Conservation (phyloP, 2,113 vertebrate species). For the Mesoclemmys tuberculata region DNA sequence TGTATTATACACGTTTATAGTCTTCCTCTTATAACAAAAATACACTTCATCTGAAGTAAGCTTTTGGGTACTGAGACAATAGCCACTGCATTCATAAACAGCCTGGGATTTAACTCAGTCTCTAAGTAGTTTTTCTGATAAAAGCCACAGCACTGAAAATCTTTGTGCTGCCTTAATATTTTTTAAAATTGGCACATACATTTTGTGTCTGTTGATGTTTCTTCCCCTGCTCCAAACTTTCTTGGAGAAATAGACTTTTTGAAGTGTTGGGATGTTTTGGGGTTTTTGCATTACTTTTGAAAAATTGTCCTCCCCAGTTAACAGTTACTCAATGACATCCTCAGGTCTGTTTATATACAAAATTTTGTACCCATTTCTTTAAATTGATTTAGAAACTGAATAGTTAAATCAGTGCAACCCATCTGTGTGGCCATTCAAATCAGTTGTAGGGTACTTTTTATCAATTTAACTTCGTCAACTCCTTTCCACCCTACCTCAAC, state of each 20-base stretch:
- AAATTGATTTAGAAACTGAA: background rate
- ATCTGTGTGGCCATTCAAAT: background rate
- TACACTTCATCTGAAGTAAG: slow-evolving; percentile 43
- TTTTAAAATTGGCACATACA: background rate
- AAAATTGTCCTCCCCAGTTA: background rate
- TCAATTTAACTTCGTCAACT: background rate
- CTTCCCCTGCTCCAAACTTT: background rate
- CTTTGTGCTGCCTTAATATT: background rate
- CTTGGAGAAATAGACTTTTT: no score
- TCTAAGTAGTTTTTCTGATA: slow-evolving; percentile 24
- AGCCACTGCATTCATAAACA: slow-evolving; percentile 43
- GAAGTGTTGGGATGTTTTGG: background rate
- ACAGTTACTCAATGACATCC: background rate
- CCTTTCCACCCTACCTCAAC: background rate
- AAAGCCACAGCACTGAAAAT: background rate
- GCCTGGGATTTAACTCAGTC: background rate
- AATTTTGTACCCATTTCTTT: background rate
- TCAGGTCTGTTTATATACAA: background rate
- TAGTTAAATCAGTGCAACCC: background rate
- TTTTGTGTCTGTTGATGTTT: background rate
- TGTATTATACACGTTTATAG: slow-evolving; percentile 17
- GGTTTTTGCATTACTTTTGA: background rate
- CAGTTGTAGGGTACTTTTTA: background rate
- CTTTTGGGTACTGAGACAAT: slow-evolving; percentile 41
- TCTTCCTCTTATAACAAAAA: slow-evolving; percentile 39